Percentiles rank a stretch among this genome's conserved stretches.
Evolutionary conservation across 2,888 invertebrate species (phyloP).

Genomic region (Petrolisthes cinctipes): DNA sequence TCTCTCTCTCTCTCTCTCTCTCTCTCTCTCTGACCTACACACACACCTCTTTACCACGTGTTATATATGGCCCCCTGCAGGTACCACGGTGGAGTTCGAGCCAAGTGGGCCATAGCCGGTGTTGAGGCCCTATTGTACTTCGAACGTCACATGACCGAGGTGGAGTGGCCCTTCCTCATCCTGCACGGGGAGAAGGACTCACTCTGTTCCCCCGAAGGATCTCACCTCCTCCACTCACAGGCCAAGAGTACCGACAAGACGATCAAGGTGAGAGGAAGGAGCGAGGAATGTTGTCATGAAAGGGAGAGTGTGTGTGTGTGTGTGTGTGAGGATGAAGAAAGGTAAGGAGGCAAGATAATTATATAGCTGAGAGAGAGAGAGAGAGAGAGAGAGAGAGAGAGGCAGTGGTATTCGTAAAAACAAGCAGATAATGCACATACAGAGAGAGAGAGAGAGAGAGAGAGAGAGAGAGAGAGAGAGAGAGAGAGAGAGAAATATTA

Average conservation of each 20-base stretch:
- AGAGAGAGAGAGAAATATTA: not conserved
- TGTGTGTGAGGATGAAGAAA: slow-evolving; percentile 45
- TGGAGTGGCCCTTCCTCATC: slow-evolving; percentile 69
- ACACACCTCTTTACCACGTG: not conserved
- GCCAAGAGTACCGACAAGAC: slow-evolving; percentile 56
- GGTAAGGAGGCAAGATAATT: slow-evolving; percentile 46
- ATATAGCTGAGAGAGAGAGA: slow-evolving; percentile 39
- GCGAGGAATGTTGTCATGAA: not conserved
- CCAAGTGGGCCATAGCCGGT: slow-evolving; percentile 51
- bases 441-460: not conserved
- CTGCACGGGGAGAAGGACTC: slow-evolving; percentile 70
- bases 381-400: slow-evolving; percentile 15
- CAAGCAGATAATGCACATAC: not conserved
- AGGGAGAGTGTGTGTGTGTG: not conserved
- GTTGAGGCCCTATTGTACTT: slow-evolving; percentile 66
- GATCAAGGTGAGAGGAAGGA: slow-evolving; percentile 4
- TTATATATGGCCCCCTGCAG: slow-evolving; percentile 8
- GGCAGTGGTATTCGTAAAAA: not conserved
- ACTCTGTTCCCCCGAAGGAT: slow-evolving; percentile 69
- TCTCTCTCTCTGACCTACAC: not conserved
- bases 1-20: too few relatives aligned
- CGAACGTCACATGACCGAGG: slow-evolving; percentile 66
- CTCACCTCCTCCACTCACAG: slow-evolving; percentile 67
- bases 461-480: not conserved
- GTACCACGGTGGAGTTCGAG: slow-evolving; percentile 58